Conservation (phyloP, 1,140 invertebrate species). For the Helicoverpa zea region DNA sequence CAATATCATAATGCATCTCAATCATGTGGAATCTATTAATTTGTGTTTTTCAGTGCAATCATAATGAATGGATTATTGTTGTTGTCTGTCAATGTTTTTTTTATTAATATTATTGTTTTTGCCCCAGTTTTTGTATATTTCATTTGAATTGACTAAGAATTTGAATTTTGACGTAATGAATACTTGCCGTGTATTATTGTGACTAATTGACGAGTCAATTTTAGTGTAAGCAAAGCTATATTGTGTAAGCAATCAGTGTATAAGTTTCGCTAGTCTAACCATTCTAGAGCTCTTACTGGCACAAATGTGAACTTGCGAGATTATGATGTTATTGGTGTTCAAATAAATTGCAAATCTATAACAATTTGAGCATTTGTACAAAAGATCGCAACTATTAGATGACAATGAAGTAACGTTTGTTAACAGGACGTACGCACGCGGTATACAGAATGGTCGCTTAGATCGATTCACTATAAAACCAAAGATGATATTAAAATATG, state of each 20-base stretch:
- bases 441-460: constrained; percentile 51
- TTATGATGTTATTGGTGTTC: neutral
- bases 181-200: constrained; percentile 52
- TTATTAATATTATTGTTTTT: constrained; percentile 8
- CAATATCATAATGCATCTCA: constrained; percentile 29
- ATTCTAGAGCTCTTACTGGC: constrained; percentile 49
- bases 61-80: neutral
- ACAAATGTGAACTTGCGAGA: neutral
- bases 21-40: constrained; percentile 36
- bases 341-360: neutral
- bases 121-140: constrained; percentile 26
- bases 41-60: constrained; percentile 51
- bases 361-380: neutral
- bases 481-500: constrained; percentile 72
- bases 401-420: neutral
- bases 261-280: constrained; percentile 60
- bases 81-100: neutral
- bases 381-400: neutral
- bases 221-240: constrained; percentile 53
- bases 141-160: constrained; percentile 29
- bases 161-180: constrained; percentile 41
- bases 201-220: constrained; percentile 50
- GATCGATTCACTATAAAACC: constrained; percentile 64
- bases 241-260: constrained; percentile 33
- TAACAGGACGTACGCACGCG: neutral